phyloP scores from a whole-genome alignment of 2,113 vertebrate genomes.

The Pantherophis guttatus region DNA sequence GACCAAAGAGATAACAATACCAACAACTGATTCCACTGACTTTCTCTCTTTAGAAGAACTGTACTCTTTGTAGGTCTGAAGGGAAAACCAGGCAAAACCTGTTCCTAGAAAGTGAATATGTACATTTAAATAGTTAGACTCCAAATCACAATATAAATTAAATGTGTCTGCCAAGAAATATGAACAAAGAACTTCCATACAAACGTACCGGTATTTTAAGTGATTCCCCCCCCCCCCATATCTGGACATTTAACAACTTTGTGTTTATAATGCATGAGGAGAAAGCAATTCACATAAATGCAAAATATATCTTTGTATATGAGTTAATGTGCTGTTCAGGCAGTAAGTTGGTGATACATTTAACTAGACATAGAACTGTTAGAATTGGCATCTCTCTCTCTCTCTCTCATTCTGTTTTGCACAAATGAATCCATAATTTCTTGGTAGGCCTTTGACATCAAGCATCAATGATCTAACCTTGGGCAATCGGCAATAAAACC shows the following conservation, averaged over 20 bases:
- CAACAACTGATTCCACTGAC: not conserved
- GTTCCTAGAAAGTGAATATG: not conserved
- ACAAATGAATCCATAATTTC: not conserved
- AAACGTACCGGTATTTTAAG: not conserved
- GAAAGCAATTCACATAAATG: not conserved
- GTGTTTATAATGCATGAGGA: not conserved
- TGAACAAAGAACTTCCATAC: not conserved
- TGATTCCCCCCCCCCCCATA: not conserved
- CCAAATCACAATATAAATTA: not conserved
- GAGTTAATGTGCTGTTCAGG: not conserved
- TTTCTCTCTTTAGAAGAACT: not conserved
- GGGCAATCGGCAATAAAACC: not conserved
- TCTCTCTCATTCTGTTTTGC: not conserved
- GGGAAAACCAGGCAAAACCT: not conserved
- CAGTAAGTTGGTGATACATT: too few relatives aligned
- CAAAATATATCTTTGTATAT: not conserved
- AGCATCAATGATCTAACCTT: slow-evolving; percentile 33
- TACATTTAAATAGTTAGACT: not conserved
- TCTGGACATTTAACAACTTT: not conserved
- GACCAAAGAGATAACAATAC: not conserved
- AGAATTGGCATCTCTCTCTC: not conserved
- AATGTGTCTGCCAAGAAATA: not conserved
- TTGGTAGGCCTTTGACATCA: not conserved
- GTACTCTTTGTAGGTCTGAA: not conserved
- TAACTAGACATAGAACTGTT: not conserved